phyloP scores from a whole-genome alignment of 2,113 vertebrate species.

The Coryphaenoides rupestris region DNA sequence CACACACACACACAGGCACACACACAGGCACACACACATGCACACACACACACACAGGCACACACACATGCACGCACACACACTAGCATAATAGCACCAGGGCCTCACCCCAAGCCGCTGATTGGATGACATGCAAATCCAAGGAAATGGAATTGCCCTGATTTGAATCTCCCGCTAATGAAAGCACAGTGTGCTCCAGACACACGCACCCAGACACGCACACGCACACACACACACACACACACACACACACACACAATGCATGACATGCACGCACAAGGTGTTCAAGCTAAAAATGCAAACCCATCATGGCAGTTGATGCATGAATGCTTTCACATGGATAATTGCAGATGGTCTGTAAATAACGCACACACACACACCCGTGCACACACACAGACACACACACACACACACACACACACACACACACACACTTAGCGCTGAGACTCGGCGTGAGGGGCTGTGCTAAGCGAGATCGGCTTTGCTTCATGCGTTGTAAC shows the following conservation, averaged over 20 bases:
- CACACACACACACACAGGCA: conserved; percentile 5
- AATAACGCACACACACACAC: conserved; percentile 7
- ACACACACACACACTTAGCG: background rate
- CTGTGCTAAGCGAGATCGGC: conserved; percentile 12
- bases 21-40: conserved; percentile 16
- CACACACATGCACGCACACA: no score
- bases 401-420: background rate
- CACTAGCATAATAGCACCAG: conserved; percentile 36
- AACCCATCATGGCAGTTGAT: conserved; percentile 16
- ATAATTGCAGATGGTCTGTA: conserved; percentile 7
- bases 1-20: no score
- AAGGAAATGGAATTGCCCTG: background rate
- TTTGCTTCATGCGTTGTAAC: conserved; percentile 35
- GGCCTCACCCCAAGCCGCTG: conserved; percentile 28
- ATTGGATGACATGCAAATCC: conserved; percentile 8
- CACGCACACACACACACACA: conserved; percentile 17
- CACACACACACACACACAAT: conserved; percentile 22
- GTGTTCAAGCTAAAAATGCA: conserved; percentile 49
- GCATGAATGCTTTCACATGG: conserved; percentile 23
- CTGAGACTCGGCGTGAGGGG: conserved; percentile 16
- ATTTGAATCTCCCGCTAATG: background rate
- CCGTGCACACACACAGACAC: conserved; percentile 5
- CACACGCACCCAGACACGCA: background rate
- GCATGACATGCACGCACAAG: conserved; percentile 11
- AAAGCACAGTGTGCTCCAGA: no score